Evolutionary conservation across 2,797 vertebrate genomes (phyloP).

Genomic region (Emydoidea blandingii): DNA sequence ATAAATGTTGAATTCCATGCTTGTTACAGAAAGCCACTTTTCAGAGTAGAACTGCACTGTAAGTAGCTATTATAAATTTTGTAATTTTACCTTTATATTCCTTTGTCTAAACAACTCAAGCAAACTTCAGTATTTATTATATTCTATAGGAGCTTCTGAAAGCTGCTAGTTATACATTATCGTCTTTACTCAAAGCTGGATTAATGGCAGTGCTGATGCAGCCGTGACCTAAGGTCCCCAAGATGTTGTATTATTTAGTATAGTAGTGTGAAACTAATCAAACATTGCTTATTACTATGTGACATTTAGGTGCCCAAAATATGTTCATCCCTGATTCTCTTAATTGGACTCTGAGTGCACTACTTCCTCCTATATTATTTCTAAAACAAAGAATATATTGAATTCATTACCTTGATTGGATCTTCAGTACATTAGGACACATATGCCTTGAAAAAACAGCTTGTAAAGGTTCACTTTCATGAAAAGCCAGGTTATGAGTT

Average conservation of each 20-base stretch:
- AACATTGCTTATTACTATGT: background rate
- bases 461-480: slow-evolving; percentile 91
- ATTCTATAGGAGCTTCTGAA: background rate
- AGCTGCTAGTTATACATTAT: background rate
- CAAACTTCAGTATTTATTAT: background rate
- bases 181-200: background rate
- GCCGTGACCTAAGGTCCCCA: background rate
- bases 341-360: background rate
- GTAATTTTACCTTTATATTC: background rate
- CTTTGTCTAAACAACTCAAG: background rate
- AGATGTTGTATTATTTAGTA: background rate
- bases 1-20: background rate
- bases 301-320: background rate
- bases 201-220: background rate
- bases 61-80: background rate
- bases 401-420: slow-evolving; percentile 89
- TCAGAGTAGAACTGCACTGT: background rate
- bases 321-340: background rate
- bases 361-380: background rate
- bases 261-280: background rate
- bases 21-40: background rate
- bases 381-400: rapidly evolving
- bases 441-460: slow-evolving; percentile 89
- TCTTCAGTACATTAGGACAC: slow-evolving; percentile 88
- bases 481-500: slow-evolving; percentile 90